Base-by-base conservation (phyloP, 2,113 vertebrate species). In the Aptenodytes patagonicus region DNA sequence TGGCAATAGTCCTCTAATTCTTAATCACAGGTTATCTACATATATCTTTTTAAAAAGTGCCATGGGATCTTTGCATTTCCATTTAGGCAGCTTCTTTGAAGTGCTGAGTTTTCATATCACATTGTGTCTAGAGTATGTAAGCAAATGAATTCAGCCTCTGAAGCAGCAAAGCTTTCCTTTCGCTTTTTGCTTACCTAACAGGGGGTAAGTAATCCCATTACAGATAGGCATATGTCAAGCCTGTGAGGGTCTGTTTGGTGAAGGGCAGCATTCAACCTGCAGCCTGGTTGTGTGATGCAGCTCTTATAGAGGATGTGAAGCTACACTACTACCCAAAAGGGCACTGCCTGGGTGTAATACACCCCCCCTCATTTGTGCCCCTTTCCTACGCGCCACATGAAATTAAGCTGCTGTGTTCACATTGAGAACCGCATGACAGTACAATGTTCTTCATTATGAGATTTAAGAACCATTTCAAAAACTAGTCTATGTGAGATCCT, bases 331-430 rank as follows among this genome's bases (percentile, higher is more conserved):
- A 47, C 8, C 32, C 25, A 49, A 20, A 78, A 64, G 11, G 10
- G 5, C 29, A 60, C 9, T 64, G 22, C 7, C n/a, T 55, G 44
- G 4, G 24, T 60, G 9, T 79, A n/a, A n/a, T 15, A 60, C 4
- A 38, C 6, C 2, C 3, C 3, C 2, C 6, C n/a, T 78, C 1
- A 0, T 34, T 62, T 79, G 13, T 79, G 32, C 3, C 9, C 14
- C 6, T 88, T 89, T 87, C 9, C 18, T 64, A 16, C 1, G 3
- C 4, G n/a, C 29, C 34, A 2, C 20, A 9, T 38, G 26, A 75
- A 82, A 76, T 66, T 34, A 70, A 15, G 16, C 34, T 79, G 13
- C 11, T 75, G 2, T 38, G 38, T 70, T 89, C 55, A 60, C n/a
- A 57, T 1, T 62, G 70, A 79, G 47, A 89, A 73, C 73, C 18